A percentile compares a stretch with the other conserved stretches of the same genome.
Conservation (phyloP, 2,888 invertebrate species). For the Oscheius sp. region DNA sequence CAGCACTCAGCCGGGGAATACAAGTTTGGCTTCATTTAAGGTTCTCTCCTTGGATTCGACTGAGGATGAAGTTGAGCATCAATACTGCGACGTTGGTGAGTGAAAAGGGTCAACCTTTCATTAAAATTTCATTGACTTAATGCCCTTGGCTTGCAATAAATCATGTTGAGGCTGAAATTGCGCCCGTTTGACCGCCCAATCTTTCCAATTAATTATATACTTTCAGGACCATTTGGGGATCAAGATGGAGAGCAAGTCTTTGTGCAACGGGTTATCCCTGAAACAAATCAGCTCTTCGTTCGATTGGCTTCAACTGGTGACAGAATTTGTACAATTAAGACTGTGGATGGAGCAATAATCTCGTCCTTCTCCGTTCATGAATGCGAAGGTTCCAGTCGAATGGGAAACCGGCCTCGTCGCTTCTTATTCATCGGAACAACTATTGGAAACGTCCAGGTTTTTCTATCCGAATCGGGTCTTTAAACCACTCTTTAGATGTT, state of each 20-base stretch:
- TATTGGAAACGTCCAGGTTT: constrained; percentile 84
- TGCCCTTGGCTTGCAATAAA: too few relatives aligned
- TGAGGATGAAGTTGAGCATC: constrained; percentile 70
- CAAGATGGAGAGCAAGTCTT: constrained; percentile 98
- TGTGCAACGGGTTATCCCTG: constrained; percentile 95
- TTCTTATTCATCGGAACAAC: constrained; percentile 91
- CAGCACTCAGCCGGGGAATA: constrained; percentile 96
- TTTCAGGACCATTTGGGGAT: constrained; percentile 89
- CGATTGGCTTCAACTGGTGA: constrained; percentile 93
- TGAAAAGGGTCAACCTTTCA: too few relatives aligned
- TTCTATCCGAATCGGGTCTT: not conserved
- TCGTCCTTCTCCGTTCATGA: constrained; percentile 96
- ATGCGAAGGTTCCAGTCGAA: constrained; percentile 92
- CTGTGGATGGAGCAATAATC: constrained; percentile 90
- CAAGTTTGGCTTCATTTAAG: constrained; percentile 95
- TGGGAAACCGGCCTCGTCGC: constrained; percentile 86
- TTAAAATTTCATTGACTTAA: not conserved
- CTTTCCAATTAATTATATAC: not conserved
- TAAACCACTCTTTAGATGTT: constrained; percentile 79
- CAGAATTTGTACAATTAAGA: constrained; percentile 90
- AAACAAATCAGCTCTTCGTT: constrained; percentile 92
- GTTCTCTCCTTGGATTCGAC: constrained; percentile 83
- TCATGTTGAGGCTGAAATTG: too few relatives aligned
- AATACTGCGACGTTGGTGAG: constrained; percentile 47
- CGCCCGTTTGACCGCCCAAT: too few relatives aligned